Conservation (phyloP, 35 echinoderm and acorn worm genomes). For the Chiridota heheva region DNA sequence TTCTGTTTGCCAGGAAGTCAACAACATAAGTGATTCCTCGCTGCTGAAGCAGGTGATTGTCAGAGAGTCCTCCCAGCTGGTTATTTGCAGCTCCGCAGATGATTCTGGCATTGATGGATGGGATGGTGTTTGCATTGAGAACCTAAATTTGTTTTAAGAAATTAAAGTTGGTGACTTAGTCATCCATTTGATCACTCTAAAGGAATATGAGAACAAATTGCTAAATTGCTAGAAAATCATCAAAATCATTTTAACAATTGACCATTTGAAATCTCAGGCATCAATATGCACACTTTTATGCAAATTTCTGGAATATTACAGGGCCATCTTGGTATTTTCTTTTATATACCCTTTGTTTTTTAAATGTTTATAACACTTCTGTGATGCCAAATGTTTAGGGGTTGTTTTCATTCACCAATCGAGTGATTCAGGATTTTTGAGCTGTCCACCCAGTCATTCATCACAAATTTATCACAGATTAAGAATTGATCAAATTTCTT, state of each 20-base stretch:
- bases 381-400: no score
- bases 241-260: background rate
- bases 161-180: background rate
- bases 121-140: constrained; percentile 73
- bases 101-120: constrained; percentile 69
- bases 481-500: no score
- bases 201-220: no score
- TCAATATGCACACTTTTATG: no score
- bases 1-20: constrained; percentile 84
- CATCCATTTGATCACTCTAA: background rate
- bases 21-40: constrained; percentile 76
- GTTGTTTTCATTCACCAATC: no score
- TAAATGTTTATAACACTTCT: background rate
- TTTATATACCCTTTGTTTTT: no score
- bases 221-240: background rate
- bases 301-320: no score
- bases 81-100: constrained; percentile 86
- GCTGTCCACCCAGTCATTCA: no score
- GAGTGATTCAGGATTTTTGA: no score
- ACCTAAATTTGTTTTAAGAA: constrained; percentile 29
- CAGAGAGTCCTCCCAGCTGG: constrained; percentile 68
- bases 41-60: constrained; percentile 68
- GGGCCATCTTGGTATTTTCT: no score
- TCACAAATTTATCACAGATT: no score
- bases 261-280: no score